Evolutionary conservation across 2,888 invertebrate genomes (phyloP), one percentile per base, ranked within the genome.

Genomic region (Pecten maximus): DNA sequence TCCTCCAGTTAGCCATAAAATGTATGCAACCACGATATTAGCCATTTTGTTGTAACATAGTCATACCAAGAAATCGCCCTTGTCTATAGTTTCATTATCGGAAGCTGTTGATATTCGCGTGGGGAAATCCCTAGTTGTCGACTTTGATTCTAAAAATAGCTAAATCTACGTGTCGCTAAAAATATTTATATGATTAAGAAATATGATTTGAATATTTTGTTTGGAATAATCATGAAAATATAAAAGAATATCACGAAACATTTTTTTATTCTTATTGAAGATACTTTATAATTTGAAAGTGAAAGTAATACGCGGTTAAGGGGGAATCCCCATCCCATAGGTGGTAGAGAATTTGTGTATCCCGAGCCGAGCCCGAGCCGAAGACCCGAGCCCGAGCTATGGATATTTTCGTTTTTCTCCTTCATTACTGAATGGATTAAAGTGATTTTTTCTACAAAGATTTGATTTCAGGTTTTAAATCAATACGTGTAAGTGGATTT

Each of bases 1-100:
- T 6, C 99, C 99, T 35, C 98, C 98, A 94, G 98, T 97, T 0
- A 99, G 95, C 99, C 99, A 99, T 87, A 98, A 97, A 0, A 99
- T 91, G 96, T 99, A 99, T 0, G 99, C 98, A 95, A 97, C 96
- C 89, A 98, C 96, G 16, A 97, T 96, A 90, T 97, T 97, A 89
- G 92, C 95, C 95, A 96, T 96, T 16, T 44, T 87, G 28, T 60
- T 60, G 23, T 19, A 39, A 23, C 40, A 19, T 88, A 12, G 44
- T 23, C 40, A 23, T 88, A 19, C 28, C 88, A 10, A 88, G 23
- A 40, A 40, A 16, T 16, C n/a, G n/a, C n/a, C 40, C n/a, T 23
- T 19, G 19, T 60, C 23, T n/a, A n/a, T 23, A 6, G 2, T 35
- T 74, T 74, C 74, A 0, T 19, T 35, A 74, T 74, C 74, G 74